Percentiles rank a stretch among this genome's conserved stretches.
phyloP scores from a whole-genome alignment of 2,797 vertebrate species.

The Trichosurus vulpecula region DNA sequence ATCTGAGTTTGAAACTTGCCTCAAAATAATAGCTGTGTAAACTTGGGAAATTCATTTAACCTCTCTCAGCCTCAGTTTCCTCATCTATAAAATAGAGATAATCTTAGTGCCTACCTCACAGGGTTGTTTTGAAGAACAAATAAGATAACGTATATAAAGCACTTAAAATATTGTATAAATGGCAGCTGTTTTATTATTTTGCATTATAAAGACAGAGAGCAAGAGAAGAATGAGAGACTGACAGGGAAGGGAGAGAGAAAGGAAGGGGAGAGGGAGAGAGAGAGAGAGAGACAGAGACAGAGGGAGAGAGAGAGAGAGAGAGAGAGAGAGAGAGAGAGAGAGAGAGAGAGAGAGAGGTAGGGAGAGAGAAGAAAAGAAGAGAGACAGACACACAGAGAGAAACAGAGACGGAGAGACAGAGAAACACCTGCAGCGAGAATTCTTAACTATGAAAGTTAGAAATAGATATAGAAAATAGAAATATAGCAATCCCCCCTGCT shows the following conservation, averaged over 20 bases:
- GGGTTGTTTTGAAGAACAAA: background rate
- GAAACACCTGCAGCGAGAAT: background rate
- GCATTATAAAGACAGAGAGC: background rate
- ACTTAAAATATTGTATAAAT: background rate
- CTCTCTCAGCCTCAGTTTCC: background rate
- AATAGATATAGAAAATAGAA: background rate
- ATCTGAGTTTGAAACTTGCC: background rate
- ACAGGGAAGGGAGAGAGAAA: no score
- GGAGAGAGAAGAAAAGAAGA: no score
- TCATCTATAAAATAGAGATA: background rate
- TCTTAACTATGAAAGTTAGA: background rate
- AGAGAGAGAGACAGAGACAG: no score
- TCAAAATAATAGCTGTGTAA: background rate
- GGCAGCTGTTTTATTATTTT: background rate
- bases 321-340: no score
- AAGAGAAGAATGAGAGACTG: background rate
- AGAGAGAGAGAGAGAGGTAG: background rate
- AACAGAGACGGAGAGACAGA: background rate
- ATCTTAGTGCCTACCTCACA: background rate
- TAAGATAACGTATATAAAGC: background rate
- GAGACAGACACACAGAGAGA: no score
- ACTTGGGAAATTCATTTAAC: background rate
- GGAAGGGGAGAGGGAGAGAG: no score
- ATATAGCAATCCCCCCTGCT: background rate
- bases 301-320: background rate